Percentiles rank a stretch among this genome's conserved stretches.
Conservation (phyloP, 2,113 vertebrate species). For the Antennarius striatus region DNA sequence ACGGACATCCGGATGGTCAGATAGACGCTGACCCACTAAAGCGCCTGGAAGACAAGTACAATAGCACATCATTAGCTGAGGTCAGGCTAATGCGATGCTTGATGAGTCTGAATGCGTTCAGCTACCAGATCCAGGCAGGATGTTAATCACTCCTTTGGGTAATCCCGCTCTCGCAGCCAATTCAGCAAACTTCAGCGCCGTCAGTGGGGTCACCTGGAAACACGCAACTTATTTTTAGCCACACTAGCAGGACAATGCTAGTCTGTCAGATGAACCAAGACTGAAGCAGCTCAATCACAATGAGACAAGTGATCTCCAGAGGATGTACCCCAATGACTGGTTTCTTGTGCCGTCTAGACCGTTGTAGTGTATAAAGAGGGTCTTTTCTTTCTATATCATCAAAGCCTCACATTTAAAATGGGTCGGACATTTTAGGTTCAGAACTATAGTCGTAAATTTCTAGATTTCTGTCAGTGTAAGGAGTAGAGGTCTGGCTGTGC, state of each 20-base stretch:
- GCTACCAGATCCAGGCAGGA: conserved; percentile 86
- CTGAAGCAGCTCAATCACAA: neutral
- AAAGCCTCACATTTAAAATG: too few species aligned
- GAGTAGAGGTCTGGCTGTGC: too few species aligned
- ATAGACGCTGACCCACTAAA: conserved; percentile 83
- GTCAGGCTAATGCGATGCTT: neutral
- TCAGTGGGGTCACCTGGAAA: conserved; percentile 86
- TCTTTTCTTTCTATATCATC: too few species aligned
- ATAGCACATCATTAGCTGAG: too few species aligned
- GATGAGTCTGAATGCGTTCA: neutral
- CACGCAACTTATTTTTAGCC: neutral
- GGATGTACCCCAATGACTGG: neutral
- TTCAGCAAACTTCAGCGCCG: conserved; percentile 88
- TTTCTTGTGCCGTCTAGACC: too few species aligned
- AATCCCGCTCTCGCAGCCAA: conserved; percentile 83
- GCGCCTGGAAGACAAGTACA: conserved; percentile 68
- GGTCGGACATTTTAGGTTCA: too few species aligned
- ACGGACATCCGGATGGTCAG: conserved; percentile 87
- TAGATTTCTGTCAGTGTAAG: too few species aligned
- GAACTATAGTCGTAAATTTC: too few species aligned
- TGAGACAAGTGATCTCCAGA: neutral
- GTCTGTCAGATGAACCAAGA: neutral
- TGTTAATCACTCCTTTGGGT: conserved; percentile 87
- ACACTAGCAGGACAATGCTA: neutral
- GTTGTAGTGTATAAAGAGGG: too few species aligned